Evolutionary conservation across 2,888 invertebrate genomes (phyloP).

Genomic region (Tenodera sinensis): DNA sequence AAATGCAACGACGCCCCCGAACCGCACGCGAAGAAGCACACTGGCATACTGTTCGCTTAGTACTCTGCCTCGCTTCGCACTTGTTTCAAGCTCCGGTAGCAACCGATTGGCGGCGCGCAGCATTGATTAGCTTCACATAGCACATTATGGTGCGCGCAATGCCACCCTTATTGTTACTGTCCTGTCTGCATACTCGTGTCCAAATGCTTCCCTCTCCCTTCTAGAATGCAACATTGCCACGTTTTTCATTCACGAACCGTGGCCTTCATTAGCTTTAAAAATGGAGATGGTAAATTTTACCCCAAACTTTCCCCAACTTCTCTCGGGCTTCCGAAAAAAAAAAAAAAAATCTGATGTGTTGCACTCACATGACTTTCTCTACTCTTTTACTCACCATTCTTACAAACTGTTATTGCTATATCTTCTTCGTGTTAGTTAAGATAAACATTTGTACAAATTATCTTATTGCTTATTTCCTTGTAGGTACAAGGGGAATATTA

Average conservation of each 20-base stretch:
- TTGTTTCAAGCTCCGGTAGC: background rate
- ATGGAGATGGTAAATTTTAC: too few species aligned
- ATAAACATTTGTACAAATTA: too few species aligned
- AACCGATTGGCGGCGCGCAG: background rate
- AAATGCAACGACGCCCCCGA: background rate
- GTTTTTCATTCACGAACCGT: background rate
- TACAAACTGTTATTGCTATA: too few species aligned
- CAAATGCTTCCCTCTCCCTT: background rate
- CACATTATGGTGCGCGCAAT: background rate
- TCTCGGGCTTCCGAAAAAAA: too few species aligned
- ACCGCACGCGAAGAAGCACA: background rate
- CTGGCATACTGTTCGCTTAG: background rate
- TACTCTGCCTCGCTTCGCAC: background rate
- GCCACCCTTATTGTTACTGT: background rate
- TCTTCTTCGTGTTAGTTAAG: too few species aligned
- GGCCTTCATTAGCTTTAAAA: too few species aligned
- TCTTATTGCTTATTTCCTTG: too few species aligned
- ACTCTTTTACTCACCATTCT: too few species aligned
- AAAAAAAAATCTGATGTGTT: too few species aligned
- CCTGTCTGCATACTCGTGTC: background rate
- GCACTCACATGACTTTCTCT: too few species aligned
- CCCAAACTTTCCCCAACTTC: too few species aligned
- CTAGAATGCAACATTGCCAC: background rate
- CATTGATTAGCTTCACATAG: background rate
- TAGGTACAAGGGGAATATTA: too few species aligned